Evolutionary conservation across 2,888 invertebrate genomes (phyloP), one percentile per base, ranked within the genome.

Genomic region (Dynastes hyllus): DNA sequence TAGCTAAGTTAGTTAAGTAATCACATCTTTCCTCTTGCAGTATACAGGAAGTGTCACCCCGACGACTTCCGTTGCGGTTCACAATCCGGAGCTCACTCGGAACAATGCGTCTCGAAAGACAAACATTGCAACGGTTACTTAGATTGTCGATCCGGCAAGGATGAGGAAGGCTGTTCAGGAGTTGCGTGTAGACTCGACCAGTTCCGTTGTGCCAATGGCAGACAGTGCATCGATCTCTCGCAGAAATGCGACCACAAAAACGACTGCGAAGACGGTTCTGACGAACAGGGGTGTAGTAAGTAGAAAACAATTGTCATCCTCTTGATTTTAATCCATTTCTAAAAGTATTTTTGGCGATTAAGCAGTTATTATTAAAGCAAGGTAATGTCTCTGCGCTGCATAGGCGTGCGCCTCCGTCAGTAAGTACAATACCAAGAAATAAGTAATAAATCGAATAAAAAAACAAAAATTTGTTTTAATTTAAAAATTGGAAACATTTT

Each of bases 221-320:
- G 93, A 86, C 93, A 94, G 85, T 97, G 97, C 88, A 92, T 97
- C 82, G 96, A 96, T 86, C 91, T 92, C 76, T 87, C 91, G 27
- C 92, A 93, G 85, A 94, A 94, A 87, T 97, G 97, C 88, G 96
- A 97, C 90, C 96, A 97, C 89, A 94, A 93, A 87, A 95, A 96
- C 88, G 97, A 97, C 89, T 97, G 97, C 86, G 95, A 94, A 0
- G 97, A 97, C 89, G 95, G 95, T 88, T 96, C 96, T 1, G 98
- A 98, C 87, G 98, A 98, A 89, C 93, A 93, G 81, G 93, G 93
- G 83, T 98, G 98, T 92, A 96, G 96, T 97, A 88, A 92, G 94
- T 93, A 29, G 27, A 29, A 9, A 29, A 6, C 63, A 2, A 22
- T 16, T 22, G 22, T 22, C 22, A 22, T 22, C 22, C 22, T 22